phyloP scores from a whole-genome alignment of 1,140 invertebrate species.

The Trichoplusia ni region DNA sequence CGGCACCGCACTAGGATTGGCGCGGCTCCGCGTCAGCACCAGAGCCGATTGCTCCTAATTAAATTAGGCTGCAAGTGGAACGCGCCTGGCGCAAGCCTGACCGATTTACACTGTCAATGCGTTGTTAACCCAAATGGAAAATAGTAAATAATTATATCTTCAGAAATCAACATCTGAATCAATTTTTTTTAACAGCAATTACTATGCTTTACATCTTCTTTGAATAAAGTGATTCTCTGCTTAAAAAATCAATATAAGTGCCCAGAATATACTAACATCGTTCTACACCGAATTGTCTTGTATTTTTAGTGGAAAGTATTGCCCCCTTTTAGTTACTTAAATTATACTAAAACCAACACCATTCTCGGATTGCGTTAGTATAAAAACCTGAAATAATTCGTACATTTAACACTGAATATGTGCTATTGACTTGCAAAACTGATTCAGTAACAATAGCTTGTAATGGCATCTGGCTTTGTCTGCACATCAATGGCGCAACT shows the following conservation, averaged over 20 bases:
- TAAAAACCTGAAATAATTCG: conserved; percentile 41
- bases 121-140: conserved; percentile 27
- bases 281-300: background rate
- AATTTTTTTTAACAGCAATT: no score
- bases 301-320: no score
- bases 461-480: conserved; percentile 61
- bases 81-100: conserved; percentile 50
- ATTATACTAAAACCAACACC: no score
- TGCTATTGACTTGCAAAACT: conserved; percentile 51
- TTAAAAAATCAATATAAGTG: background rate
- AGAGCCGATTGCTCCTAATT: conserved; percentile 72
- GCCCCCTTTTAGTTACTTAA: no score
- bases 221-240: no score
- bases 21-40: conserved; percentile 47
- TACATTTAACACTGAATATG: conserved; percentile 50
- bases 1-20: conserved; percentile 36
- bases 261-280: conserved; percentile 7
- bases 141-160: no score
- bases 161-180: no score
- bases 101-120: conserved; percentile 40
- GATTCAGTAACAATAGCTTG: conserved; percentile 66
- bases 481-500: conserved; percentile 65
- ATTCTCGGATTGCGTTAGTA: no score
- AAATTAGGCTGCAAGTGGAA: conserved; percentile 72
- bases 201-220: no score